These are phyloP conservation scores for Drosophila paulistorum DNA, from an alignment of 1,140 invertebrate genomes.

Conservation along the genomic window DNA sequence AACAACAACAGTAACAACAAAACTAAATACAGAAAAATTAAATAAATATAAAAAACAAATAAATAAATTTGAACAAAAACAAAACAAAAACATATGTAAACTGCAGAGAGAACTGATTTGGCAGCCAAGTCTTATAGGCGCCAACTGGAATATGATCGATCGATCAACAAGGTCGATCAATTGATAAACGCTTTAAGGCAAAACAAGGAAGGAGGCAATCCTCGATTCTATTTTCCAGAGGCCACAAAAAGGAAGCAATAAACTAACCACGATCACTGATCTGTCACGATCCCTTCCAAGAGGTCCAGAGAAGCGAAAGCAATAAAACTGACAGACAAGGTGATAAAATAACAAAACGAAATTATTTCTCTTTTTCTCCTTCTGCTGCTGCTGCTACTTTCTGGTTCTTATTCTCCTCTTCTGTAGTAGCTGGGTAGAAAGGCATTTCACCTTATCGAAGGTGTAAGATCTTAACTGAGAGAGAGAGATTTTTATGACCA, in stretches of 20 bases:
- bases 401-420: neutral
- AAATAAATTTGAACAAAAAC: slow-evolving; percentile 7
- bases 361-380: slow-evolving; percentile 53
- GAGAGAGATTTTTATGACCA: slow-evolving; percentile 61
- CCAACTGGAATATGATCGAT: slow-evolving; percentile 43
- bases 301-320: slow-evolving; percentile 45
- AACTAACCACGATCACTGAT: slow-evolving; percentile 73
- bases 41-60: neutral
- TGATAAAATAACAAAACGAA: slow-evolving; percentile 78
- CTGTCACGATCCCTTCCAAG: slow-evolving; percentile 58
- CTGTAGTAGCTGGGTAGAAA: slow-evolving; percentile 59
- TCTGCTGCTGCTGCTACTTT: slow-evolving; percentile 1
- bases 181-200: slow-evolving; percentile 38
- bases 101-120: neutral
- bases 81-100: slow-evolving; percentile 14
- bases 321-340: slow-evolving; percentile 69
- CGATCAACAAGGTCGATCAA: slow-evolving; percentile 22
- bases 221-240: neutral
- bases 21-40: slow-evolving; percentile 11
- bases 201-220: slow-evolving; percentile 28
- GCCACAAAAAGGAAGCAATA: slow-evolving; percentile 67
- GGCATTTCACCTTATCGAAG: slow-evolving; percentile 51
- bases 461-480: slow-evolving; percentile 57
- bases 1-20: slow-evolving; percentile 36
- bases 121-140: slow-evolving; percentile 27